Conservation (phyloP, 2,797 vertebrate species). For the Florisuga fusca region DNA sequence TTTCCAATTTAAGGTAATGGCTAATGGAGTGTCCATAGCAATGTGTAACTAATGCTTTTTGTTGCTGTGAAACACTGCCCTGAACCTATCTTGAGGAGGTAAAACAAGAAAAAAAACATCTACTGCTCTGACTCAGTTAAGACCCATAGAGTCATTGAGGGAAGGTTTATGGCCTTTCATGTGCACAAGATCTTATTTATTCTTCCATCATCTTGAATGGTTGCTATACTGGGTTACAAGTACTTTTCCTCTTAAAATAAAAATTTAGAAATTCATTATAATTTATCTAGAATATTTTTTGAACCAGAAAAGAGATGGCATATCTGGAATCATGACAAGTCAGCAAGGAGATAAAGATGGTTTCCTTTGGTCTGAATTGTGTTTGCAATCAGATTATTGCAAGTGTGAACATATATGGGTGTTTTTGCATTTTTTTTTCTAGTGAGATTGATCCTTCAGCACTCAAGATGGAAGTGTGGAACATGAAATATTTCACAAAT, state of each 20-base stretch:
- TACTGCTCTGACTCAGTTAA: neutral
- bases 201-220: neutral
- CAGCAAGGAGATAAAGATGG: neutral
- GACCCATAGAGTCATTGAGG: neutral
- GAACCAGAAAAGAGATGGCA: neutral
- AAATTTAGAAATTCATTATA: neutral
- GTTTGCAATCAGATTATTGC: neutral
- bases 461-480: neutral
- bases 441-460: neutral
- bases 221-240: neutral
- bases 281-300: neutral
- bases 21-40: neutral
- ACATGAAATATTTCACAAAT: neutral
- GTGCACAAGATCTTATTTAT: neutral
- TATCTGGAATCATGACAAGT: neutral
- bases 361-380: neutral
- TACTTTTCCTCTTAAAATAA: rapidly evolving
- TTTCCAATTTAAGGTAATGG: neutral
- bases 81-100: neutral
- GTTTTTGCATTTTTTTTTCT: neutral
- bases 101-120: neutral
- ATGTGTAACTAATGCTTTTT: neutral
- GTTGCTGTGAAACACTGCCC: neutral
- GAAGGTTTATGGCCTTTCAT: neutral
- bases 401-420: neutral